phyloP scores from a whole-genome alignment of 2,797 vertebrate genomes.

The Tokudaia tokunoshimensis region DNA sequence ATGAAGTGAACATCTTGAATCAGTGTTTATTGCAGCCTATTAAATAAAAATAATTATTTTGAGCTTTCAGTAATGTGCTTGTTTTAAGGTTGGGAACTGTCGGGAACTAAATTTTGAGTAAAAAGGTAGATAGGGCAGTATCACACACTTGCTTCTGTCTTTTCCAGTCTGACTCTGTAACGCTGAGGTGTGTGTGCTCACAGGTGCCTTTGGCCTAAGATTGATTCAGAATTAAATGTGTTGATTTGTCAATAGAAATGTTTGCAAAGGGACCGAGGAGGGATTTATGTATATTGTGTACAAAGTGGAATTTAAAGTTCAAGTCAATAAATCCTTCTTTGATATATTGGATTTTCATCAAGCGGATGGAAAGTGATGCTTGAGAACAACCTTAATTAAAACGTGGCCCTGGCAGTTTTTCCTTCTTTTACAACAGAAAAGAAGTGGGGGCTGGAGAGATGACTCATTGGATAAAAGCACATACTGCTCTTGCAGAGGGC shows the following conservation, averaged over 20 bases:
- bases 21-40: conserved; percentile 1
- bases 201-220: conserved; percentile 62
- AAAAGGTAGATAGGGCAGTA: background rate
- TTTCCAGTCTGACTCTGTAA: background rate
- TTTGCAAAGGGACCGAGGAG: conserved; percentile 74
- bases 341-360: conserved; percentile 87
- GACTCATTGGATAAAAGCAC: background rate
- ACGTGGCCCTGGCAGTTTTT: conserved; percentile 85
- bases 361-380: conserved; percentile 84
- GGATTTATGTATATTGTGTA: conserved; percentile 80
- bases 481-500: background rate
- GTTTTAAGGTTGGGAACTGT: conserved; percentile 1
- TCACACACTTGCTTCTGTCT: background rate
- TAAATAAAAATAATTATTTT: conserved; percentile 63
- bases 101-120: conserved; percentile 17
- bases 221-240: conserved; percentile 84
- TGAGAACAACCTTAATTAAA: conserved; percentile 86
- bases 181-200: background rate
- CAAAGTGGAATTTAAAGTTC: conserved; percentile 86
- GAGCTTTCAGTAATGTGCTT: conserved; percentile 53
- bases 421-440: conserved; percentile 80
- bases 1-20: conserved; percentile 51
- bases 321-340: conserved; percentile 86
- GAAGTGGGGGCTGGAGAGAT: background rate
- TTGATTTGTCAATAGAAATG: conserved; percentile 79